Evolutionary conservation across 2,888 invertebrate genomes (phyloP), one percentile per base, ranked within the genome.

Genomic region (Seira musarum): DNA sequence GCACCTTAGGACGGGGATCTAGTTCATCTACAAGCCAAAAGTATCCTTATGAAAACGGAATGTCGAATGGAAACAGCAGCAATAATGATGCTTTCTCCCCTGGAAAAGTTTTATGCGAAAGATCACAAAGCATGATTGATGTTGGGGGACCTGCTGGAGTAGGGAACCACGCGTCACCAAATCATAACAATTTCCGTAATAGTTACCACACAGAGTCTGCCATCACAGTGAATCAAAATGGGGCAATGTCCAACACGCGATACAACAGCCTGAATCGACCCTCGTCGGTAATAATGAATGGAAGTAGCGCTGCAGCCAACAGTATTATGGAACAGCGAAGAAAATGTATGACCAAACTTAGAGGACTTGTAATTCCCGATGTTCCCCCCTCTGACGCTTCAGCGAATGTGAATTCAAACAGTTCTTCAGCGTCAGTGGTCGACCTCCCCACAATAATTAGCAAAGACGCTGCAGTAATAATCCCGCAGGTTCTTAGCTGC

Each of bases 291-390:
- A n/a, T n/a, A n/a, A 25, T 66, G 49, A 30, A 24, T 17, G 53
- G 64, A 22, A 21, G 24, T 72, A 24, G 49, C 61, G 15, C 90
- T 89, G 87, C 93, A 93, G 87, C 93, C 93, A 86, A 89, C 70
- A 82, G 70, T 66, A 71, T 96, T 85, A 92, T 94, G 86, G 96
- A 96, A 89, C 95, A 95, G 88, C 91, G 96, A 75, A 92, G 93
- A 85, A 93, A 93, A 87, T 94, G 94, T 21, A 92, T 95, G 89
- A 94, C 95, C 1, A 96, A 96, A 89, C 89, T 96, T 80, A 92
- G 95, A 87, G 96, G 96, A n/a, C 90, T 96, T 87, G 94, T 95
- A 40, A 96, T 96, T 88, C 96, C 96, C 2, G 96, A 96, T 87
- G 70, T 78, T 21, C 66, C 72, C 0, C 72, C 78, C 1, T 35